Evolutionary conservation across 1,140 invertebrate species (phyloP), one percentile per base, ranked within the genome.

Genomic region (Drosophila ficusphila): DNA sequence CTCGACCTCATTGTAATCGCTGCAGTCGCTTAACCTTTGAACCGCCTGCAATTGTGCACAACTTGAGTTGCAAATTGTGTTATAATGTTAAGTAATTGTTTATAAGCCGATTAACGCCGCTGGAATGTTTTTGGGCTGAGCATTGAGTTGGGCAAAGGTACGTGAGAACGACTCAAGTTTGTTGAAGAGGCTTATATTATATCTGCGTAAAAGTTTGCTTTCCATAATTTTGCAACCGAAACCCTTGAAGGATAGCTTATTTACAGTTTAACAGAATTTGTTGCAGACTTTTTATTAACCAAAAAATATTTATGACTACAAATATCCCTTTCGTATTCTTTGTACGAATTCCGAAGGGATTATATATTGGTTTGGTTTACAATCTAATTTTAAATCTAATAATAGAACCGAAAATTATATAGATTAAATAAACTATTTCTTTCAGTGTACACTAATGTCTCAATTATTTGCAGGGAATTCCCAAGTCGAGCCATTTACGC

Each of bases 81-180:
- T 79, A 72, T 85, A 79, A 83, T 85, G 71, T 74, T 77, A 86
- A 86, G 73, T 77, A 86, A 88, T 86, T 86, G 81, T 77, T 86
- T 86, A 77, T 86, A 85, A 65, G 54, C 54, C 82, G 73, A 67
- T 88, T 77, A 79, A 57, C 54, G 38, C 54, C 42, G 16, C 48
- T 36, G 48, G 36, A 73, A 57, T 39, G 52, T 62, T 39, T 65
- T 54, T 42, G 16, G 42, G 41, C 42, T 6, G 29, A 41, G 19
- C 11, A 11, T 19, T 9, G 3, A 67, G 18, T 49, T 39, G 14
- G 12, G 33, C 8, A 25, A 67, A 41, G 44, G 33, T 65, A 65
- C 25, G 33, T 65, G 58, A 25, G 49, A 65, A 29, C 2, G 31
- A n/a, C 27, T 60, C 5, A 2, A 14, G 16, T 6, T 11, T 16